phyloP scores from a whole-genome alignment of 1,140 invertebrate species.

The Brachionus sp. region DNA sequence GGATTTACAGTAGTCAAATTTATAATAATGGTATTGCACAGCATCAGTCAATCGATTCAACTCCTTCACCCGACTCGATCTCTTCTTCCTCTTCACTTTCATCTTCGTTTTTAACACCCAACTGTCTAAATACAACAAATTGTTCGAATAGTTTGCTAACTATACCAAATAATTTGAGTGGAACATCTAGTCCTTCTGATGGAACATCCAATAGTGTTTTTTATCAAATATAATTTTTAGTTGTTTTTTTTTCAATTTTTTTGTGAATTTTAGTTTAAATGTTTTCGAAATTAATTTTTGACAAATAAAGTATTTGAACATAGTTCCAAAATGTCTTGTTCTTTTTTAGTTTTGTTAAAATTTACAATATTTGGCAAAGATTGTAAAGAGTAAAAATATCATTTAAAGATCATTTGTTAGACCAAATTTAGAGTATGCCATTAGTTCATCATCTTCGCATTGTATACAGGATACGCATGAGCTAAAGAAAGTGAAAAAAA shows the following conservation, averaged over 20 bases:
- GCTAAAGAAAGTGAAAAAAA: too few species aligned
- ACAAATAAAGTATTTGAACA: neutral
- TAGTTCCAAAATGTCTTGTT: too few species aligned
- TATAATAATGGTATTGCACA: neutral
- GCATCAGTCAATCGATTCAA: conserved; percentile 23
- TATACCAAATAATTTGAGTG: neutral
- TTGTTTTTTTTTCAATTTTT: neutral
- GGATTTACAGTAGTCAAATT: neutral
- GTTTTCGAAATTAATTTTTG: conserved; percentile 5
- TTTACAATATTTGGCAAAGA: too few species aligned
- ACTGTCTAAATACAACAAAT: neutral
- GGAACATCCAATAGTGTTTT: neutral
- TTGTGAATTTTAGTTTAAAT: neutral
- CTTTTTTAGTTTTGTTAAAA: too few species aligned
- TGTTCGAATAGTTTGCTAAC: conserved; percentile 1
- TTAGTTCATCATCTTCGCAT: too few species aligned
- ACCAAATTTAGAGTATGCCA: too few species aligned
- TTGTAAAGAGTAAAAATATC: too few species aligned
- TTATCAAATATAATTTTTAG: neutral
- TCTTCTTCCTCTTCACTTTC: conserved; percentile 23
- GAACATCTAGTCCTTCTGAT: neutral
- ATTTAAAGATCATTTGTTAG: too few species aligned
- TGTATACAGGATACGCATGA: too few species aligned
- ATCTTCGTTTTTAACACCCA: conserved; percentile 13
- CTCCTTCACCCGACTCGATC: conserved; percentile 26